Evolutionary conservation across 2,113 vertebrate genomes (phyloP), one percentile per base, ranked within the genome.

Genomic region (Salvelinus namaycush): DNA sequence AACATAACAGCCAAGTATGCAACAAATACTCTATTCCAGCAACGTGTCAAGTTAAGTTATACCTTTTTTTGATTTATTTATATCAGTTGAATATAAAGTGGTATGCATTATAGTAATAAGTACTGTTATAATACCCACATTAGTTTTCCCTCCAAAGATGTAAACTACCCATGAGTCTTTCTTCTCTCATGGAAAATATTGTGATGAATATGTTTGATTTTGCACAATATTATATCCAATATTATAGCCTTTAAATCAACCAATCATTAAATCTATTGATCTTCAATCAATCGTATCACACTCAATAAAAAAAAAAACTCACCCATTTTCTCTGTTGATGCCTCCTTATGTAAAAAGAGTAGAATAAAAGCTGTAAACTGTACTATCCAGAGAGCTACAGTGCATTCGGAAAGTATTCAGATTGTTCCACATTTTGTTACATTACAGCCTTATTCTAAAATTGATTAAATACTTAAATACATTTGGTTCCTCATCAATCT

Each of bases 51-150:
- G 31, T 59, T 44, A 73, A 3, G 31, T 59, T 44, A 44, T 62
- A 29, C 16, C 74, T 64, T 48, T 31, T 67, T 11, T 12, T 3
- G 0, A 2, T 44, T 2, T 29, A 4, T 27, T 22, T 26, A 26
- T 16, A 4, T 70, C 34, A 3, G 34, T 79, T 31, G 3, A 66
- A 49, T 73, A 79, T 27, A 72, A 62, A 67, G 68, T 16, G 59
- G 13, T 54, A 5, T 54, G 51, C 51, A 54, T 54, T 54, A 54
- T 54, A 54, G 12, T 54, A 54, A 54, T 7, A 54, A 54, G 51
- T 4, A 5, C 14, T 54, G 16, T 54, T 54, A 18, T 54, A 54
- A 54, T 54, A 54, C 51, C 51, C 51, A 54, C 51, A 54, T 54
- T 54, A 4, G 16, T 54, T 16, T 44, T 18, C 51, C 51, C 12